Percentiles rank a stretch among this genome's conserved stretches.
Conservation (phyloP, 2,888 invertebrate genomes). For the Drosophila acutilabella region DNA sequence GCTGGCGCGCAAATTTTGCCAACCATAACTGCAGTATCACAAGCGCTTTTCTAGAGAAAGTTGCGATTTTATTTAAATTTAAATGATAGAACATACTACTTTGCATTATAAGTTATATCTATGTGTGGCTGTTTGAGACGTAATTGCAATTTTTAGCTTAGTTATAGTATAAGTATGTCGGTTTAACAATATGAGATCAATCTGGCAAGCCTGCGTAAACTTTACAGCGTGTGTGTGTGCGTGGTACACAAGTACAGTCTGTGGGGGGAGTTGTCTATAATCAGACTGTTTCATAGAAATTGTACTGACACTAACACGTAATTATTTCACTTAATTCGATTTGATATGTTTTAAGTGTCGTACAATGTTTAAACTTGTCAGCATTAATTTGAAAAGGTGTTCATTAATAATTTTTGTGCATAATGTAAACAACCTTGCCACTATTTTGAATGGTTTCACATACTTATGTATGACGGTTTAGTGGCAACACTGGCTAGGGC, state of each 20-base stretch:
- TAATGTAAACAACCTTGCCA: slow-evolving; percentile 44
- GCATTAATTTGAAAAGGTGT: neutral
- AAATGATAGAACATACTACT: neutral
- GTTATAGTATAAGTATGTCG: slow-evolving; percentile 30
- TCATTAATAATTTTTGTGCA: slow-evolving; percentile 40
- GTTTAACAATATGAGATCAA: slow-evolving; percentile 50
- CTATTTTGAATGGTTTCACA: neutral
- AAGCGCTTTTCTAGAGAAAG: too few relatives aligned
- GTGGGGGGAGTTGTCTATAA: slow-evolving; percentile 8
- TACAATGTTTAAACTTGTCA: too few relatives aligned
- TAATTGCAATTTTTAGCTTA: slow-evolving; percentile 17
- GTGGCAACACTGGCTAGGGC: slow-evolving; percentile 33
- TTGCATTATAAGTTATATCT: neutral
- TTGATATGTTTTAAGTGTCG: neutral
- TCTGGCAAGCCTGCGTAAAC: slow-evolving; percentile 38
- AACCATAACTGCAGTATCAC: neutral
- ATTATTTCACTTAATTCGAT: too few relatives aligned
- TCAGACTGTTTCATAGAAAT: neutral
- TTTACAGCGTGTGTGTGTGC: slow-evolving; percentile 9
- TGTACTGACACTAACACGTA: neutral
- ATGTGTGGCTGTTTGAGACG: neutral
- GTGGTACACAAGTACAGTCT: slow-evolving; percentile 51
- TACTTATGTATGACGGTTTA: neutral
- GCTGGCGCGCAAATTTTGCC: slow-evolving; percentile 56
- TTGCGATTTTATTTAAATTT: too few relatives aligned